Percentiles rank a stretch among this genome's conserved stretches.
Evolutionary conservation across 1,140 invertebrate genomes (phyloP).

Genomic region (roundworm (Caenorhabditis elegans)): DNA sequence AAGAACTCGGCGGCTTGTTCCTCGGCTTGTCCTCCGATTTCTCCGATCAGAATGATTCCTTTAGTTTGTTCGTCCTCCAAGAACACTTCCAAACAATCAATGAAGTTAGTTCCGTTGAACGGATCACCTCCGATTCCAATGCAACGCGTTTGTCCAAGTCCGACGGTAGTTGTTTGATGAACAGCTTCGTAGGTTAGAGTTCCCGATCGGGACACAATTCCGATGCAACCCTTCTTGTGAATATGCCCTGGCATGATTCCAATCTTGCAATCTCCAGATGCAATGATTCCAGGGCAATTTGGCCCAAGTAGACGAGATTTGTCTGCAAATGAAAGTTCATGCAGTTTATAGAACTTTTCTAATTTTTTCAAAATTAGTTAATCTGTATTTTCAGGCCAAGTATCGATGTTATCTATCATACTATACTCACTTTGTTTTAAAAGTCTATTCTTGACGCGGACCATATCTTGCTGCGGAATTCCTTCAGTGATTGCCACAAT

Average conservation of each 20-base stretch:
- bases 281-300: slow-evolving; percentile 97
- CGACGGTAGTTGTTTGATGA: slow-evolving; percentile 71
- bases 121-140: slow-evolving; percentile 99
- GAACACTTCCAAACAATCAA: slow-evolving; percentile 95
- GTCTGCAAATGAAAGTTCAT: slow-evolving; percentile 67
- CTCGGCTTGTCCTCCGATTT: slow-evolving; percentile 97
- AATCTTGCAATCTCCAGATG: slow-evolving; percentile 87
- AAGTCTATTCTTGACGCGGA: slow-evolving; percentile 86
- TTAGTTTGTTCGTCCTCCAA: slow-evolving; percentile 82
- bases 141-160: slow-evolving; percentile 78
- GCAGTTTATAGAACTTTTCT: too few relatives aligned
- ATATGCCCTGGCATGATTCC: slow-evolving; percentile 99
- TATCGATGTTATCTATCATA: too few relatives aligned
- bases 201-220: slow-evolving; percentile 95
- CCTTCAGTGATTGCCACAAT: slow-evolving; percentile 99
- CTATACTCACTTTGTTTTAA: slow-evolving; percentile 73
- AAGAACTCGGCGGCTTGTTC: slow-evolving; percentile 94
- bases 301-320: slow-evolving; percentile 93
- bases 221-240: slow-evolving; percentile 74
- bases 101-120: slow-evolving; percentile 99
- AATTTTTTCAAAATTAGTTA: too few relatives aligned
- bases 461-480: slow-evolving; percentile 81
- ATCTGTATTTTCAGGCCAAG: too few relatives aligned
- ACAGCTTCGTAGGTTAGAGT: slow-evolving; percentile 89
- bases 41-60: slow-evolving; percentile 97